Percentiles rank a stretch among this genome's conserved stretches.
These are phyloP conservation scores for Gopherus flavomarginatus DNA, from an alignment of 2,113 vertebrate species.

Conservation along the genomic window DNA sequence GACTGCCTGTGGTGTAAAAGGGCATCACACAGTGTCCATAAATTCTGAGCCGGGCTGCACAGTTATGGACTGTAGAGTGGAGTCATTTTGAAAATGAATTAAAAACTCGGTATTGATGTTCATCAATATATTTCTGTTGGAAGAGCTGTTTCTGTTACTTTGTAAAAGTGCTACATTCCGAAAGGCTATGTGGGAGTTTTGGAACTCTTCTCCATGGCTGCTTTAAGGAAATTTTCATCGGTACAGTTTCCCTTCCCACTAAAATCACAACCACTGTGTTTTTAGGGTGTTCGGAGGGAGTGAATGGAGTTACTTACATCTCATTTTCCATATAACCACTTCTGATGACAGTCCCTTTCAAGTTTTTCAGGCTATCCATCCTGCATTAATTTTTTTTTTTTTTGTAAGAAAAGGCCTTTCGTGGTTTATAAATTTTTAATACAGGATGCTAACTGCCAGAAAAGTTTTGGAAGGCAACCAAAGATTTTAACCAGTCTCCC, in stretches of 20 bases:
- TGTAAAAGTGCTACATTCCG: slow-evolving; percentile 5
- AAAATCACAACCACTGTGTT: slow-evolving; percentile 77
- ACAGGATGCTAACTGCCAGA: slow-evolving; percentile 81
- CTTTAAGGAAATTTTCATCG: slow-evolving; percentile 67
- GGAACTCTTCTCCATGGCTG: slow-evolving; percentile 25
- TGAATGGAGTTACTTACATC: slow-evolving; percentile 75
- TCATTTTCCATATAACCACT: slow-evolving; percentile 80
- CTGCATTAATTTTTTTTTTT: slow-evolving; percentile 80
- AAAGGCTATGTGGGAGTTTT: slow-evolving; percentile 22
- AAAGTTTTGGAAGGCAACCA: slow-evolving; percentile 79
- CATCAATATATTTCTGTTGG: not conserved
- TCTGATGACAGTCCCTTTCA: slow-evolving; percentile 80
- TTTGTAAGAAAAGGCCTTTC: slow-evolving; percentile 78
- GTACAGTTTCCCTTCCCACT: slow-evolving; percentile 65
- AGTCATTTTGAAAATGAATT: not conserved
- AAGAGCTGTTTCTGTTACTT: not conserved
- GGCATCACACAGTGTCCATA: not conserved
- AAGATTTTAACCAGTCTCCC: slow-evolving; percentile 75
- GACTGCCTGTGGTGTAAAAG: not conserved
- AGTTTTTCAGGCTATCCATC: slow-evolving; percentile 73
- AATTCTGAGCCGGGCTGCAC: not conserved
- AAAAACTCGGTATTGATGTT: not conserved
- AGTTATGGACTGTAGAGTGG: not conserved
- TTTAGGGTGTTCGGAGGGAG: slow-evolving; percentile 74
- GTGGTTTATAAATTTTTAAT: slow-evolving; percentile 86